Conservation (phyloP, 2,888 invertebrate genomes). For the Actias luna region DNA sequence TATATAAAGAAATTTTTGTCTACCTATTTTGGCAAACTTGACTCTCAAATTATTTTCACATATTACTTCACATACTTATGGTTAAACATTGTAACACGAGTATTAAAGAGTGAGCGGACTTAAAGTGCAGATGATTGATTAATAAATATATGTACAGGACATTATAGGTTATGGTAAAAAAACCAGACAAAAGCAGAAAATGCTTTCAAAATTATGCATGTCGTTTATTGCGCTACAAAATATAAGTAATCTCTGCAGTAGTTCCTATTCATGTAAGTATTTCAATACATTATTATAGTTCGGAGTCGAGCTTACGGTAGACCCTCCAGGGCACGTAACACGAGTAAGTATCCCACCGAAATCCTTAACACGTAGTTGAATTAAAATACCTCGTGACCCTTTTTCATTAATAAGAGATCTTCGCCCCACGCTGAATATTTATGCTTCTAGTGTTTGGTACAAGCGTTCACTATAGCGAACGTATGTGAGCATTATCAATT, state of each 20-base stretch:
- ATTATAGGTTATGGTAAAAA: no score
- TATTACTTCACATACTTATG: no score
- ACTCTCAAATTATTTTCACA: no score
- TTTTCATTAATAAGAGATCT: conserved; percentile 82
- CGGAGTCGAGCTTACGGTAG: conserved; percentile 1
- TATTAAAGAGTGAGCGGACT: no score
- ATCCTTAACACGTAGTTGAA: conserved; percentile 81
- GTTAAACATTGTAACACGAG: no score
- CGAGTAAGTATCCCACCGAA: conserved; percentile 52
- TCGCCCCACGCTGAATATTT: conserved; percentile 78
- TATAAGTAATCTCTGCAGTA: not conserved
- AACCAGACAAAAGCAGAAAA: no score
- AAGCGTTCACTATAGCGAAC: conserved; percentile 30
- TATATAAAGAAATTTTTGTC: no score
- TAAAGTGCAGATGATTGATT: no score
- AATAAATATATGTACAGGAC: no score
- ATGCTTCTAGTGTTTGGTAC: conserved; percentile 49
- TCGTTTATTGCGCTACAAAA: not conserved
- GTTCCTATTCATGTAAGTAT: not conserved
- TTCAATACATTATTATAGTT: conserved; percentile 12
- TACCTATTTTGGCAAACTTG: no score
- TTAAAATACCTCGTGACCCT: conserved; percentile 81
- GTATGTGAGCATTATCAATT: no score
- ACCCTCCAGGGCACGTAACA: conserved; percentile 14
- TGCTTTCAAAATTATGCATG: not conserved